Conservation (phyloP, 2,113 vertebrate species). For the Marcusenius ussheri region DNA sequence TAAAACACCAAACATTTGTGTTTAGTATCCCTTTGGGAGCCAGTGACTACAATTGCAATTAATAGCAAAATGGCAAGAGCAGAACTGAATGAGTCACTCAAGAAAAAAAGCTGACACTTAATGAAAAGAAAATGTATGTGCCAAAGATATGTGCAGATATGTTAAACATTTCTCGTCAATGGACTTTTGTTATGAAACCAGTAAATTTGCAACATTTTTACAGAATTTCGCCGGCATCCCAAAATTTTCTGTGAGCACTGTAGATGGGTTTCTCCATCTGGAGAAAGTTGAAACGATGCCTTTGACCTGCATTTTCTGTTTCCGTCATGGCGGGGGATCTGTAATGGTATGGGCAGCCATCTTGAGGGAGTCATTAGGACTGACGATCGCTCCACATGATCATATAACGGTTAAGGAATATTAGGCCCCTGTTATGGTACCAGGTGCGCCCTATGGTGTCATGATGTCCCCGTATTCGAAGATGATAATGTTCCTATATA, state of each 20-base stretch:
- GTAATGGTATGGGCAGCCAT: neutral
- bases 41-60: neutral
- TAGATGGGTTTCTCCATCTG: neutral
- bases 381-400: neutral
- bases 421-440: neutral
- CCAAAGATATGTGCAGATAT: neutral
- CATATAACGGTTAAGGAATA: neutral
- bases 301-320: neutral
- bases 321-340: neutral
- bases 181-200: neutral
- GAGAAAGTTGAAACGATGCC: neutral
- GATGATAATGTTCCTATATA: neutral
- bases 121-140: neutral
- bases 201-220: neutral
- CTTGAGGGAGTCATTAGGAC: neutral
- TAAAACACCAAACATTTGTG: neutral
- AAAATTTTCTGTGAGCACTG: neutral
- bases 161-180: neutral
- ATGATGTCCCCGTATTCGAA: neutral
- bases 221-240: neutral
- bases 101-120: neutral
- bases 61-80: neutral
- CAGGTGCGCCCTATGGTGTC: neutral
- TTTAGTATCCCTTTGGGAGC: neutral
- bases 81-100: neutral